Evolutionary conservation across 2,113 vertebrate species (phyloP).

Genomic region (Hippocampus abdominalis): DNA sequence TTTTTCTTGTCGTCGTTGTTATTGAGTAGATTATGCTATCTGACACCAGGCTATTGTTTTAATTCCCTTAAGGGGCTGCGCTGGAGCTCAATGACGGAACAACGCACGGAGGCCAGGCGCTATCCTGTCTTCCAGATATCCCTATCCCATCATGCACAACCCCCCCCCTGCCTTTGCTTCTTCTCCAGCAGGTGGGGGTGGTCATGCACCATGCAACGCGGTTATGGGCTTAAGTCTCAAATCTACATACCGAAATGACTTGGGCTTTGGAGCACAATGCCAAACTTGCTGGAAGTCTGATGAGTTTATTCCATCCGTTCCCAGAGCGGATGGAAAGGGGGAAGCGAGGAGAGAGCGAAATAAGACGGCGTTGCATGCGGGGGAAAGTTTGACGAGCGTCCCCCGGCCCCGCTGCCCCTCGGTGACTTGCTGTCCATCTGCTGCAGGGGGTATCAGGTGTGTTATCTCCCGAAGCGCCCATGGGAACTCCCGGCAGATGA

Average conservation of each 20-base stretch:
- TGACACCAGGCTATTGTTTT: constrained; percentile 64
- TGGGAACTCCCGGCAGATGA: constrained; percentile 68
- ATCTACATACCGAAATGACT: constrained; percentile 72
- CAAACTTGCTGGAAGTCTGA: constrained; percentile 69
- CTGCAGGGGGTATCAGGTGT: constrained; percentile 71
- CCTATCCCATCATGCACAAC: constrained; percentile 66
- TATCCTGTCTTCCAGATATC: constrained; percentile 62
- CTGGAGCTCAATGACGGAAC: constrained; percentile 55
- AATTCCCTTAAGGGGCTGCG: constrained; percentile 52
- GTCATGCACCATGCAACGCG: constrained; percentile 66
- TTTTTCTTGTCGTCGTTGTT: constrained; percentile 44
- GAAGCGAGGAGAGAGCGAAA: constrained; percentile 42
- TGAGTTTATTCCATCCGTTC: constrained; percentile 71
- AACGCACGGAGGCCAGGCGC: constrained; percentile 55
- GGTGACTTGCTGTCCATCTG: constrained; percentile 60
- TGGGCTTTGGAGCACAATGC: constrained; percentile 63
- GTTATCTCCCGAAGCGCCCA: constrained; percentile 64
- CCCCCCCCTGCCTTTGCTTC: constrained; percentile 51
- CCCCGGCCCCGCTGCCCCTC: constrained; percentile 48
- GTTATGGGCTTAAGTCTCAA: constrained; percentile 67
- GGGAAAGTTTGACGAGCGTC: constrained; percentile 58
- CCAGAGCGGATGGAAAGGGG: constrained; percentile 55
- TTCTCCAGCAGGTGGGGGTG: constrained; percentile 70
- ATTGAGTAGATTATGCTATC: constrained; percentile 62
- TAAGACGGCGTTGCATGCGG: constrained; percentile 28